A percentile compares a stretch with the other conserved stretches of the same genome.
phyloP scores from a whole-genome alignment of 2,113 vertebrate species.

The Strix aluco region DNA sequence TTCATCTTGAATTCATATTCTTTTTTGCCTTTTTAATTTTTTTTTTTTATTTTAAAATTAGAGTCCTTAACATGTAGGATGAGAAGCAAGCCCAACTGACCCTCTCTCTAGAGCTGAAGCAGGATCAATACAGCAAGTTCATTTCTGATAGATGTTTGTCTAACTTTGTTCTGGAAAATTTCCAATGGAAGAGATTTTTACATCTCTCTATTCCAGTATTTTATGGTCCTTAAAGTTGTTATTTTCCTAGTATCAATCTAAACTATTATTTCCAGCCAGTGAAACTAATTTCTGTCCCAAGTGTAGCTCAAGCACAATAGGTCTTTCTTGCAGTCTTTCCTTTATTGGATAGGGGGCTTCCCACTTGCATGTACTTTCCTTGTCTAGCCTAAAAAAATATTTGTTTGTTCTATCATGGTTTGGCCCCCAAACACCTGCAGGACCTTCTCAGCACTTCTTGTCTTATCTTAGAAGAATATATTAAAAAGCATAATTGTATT shows the following conservation, averaged over 20 bases:
- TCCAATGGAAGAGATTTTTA: background rate
- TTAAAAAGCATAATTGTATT: background rate
- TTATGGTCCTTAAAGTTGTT: background rate
- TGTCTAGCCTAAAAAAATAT: background rate
- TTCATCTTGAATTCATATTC: background rate
- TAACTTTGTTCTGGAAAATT: background rate
- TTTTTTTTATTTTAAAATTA: background rate
- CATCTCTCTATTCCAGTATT: background rate
- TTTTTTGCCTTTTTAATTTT: background rate
- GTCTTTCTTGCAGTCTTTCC: background rate
- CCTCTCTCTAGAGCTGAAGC: background rate
- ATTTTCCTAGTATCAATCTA: background rate
- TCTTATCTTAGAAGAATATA: background rate
- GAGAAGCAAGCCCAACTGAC: background rate
- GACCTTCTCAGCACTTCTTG: background rate
- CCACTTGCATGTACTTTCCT: background rate
- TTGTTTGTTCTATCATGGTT: background rate
- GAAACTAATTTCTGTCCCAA: background rate
- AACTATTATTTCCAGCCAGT: background rate
- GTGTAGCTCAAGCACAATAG: fast-evolving
- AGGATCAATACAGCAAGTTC: background rate
- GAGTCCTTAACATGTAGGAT: background rate
- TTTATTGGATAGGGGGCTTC: background rate
- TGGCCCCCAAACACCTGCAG: background rate
- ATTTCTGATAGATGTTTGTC: background rate